phyloP scores from a whole-genome alignment of 2,113 vertebrate genomes.

The Hippoglossus stenolepis region DNA sequence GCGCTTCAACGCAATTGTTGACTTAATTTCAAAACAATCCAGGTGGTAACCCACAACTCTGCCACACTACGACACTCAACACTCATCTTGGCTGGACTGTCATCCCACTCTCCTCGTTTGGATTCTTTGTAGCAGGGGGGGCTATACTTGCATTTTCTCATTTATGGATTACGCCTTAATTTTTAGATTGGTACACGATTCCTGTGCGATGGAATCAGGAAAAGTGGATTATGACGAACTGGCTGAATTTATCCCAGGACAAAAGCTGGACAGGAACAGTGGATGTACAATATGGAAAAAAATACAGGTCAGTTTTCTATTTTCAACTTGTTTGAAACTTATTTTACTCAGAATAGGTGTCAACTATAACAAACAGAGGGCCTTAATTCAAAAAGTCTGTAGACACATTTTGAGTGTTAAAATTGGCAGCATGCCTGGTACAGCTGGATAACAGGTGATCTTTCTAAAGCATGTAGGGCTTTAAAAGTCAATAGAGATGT shows the following conservation, averaged over 20 bases:
- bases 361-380: neutral
- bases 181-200: conserved; percentile 2
- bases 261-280: conserved; percentile 28
- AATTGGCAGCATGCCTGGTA: neutral
- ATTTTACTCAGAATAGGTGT: neutral
- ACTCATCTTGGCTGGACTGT: conserved; percentile 15
- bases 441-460: neutral
- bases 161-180: conserved; percentile 37
- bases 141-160: conserved; percentile 10
- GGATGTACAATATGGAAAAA: conserved; percentile 34
- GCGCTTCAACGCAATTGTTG: conserved; percentile 50
- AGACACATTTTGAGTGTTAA: neutral
- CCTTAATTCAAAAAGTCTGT: neutral
- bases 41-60: conserved; percentile 57
- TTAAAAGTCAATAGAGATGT: neutral
- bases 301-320: conserved; percentile 55
- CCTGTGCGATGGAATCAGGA: conserved; percentile 26
- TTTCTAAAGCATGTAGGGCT: neutral
- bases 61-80: conserved; percentile 1
- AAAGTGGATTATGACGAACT: conserved; percentile 43
- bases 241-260: conserved; percentile 9
- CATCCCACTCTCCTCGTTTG: neutral
- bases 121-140: neutral
- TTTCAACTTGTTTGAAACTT: neutral
- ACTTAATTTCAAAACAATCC: conserved; percentile 55